A percentile compares a stretch with the other conserved stretches of the same genome.
Conservation (phyloP, 92 coral and sea anemone genomes). For the Blastomussa wellsi region DNA sequence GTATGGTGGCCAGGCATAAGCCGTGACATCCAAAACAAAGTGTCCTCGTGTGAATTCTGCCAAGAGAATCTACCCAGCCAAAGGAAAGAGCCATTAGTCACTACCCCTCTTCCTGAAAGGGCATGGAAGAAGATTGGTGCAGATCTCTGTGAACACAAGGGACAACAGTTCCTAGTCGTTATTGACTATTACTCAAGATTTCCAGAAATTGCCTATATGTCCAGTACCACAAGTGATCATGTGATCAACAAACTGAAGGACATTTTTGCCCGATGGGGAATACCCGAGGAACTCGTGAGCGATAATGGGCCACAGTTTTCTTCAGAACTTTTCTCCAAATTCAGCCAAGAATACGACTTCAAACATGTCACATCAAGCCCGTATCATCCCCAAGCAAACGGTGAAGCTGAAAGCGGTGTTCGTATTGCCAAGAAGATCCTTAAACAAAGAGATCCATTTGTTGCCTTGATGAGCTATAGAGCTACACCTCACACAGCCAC, state of each 20-base stretch:
- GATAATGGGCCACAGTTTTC: slow-evolving; percentile 60
- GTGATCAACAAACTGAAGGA: slow-evolving; percentile 54
- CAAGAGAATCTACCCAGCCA: slow-evolving; percentile 33
- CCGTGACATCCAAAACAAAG: slow-evolving; percentile 40
- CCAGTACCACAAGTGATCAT: slow-evolving; percentile 26
- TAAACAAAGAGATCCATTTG: slow-evolving; percentile 40
- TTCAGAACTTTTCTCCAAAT: slow-evolving; percentile 32
- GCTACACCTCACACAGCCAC: slow-evolving; percentile 50
- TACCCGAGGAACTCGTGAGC: slow-evolving; percentile 44
- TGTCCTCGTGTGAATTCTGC: slow-evolving; percentile 33
- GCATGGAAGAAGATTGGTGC: slow-evolving; percentile 64
- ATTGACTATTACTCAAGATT: slow-evolving; percentile 51
- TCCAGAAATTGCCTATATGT: slow-evolving; percentile 30
- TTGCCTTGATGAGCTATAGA: slow-evolving; percentile 50
- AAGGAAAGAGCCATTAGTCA: slow-evolving; percentile 29
- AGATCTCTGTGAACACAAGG: slow-evolving; percentile 40
- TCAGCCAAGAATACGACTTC: slow-evolving; percentile 47
- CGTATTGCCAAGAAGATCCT: slow-evolving; percentile 51
- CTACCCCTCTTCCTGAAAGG: slow-evolving; percentile 41
- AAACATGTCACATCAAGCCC: slow-evolving; percentile 61
- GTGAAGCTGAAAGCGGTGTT: slow-evolving; percentile 57
- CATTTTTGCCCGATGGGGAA: slow-evolving; percentile 68
- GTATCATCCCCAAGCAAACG: slow-evolving; percentile 52
- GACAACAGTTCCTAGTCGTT: slow-evolving; percentile 39
- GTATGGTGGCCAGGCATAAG: slow-evolving; percentile 59